Evolutionary conservation across 2,113 vertebrate genomes (phyloP), one percentile per base, ranked within the genome.

Genomic region (Trachemys scripta): DNA sequence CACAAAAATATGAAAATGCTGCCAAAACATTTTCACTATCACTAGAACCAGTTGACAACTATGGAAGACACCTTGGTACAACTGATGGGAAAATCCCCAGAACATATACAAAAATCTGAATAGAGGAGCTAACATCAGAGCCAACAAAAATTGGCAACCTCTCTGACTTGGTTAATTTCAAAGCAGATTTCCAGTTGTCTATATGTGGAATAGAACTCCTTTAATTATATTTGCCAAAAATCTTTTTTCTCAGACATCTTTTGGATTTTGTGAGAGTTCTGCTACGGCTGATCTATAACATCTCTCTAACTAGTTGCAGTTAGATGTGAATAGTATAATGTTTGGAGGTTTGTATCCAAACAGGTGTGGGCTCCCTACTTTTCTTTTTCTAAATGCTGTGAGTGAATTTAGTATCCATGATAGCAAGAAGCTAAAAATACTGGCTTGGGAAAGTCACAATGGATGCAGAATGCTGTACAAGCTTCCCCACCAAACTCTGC

Each of bases 271-370:
- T 4, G 14, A 65, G 38, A 75, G 87, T 79, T 90, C 25, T 29
- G 1, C 12, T 87, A 8, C 57, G 3, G 50, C 5, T 50, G 50
- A 50, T 50, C 50, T 50, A 16, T 50, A 50, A 14, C 13, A 50
- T 50, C 49, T 50, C 49, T 50, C 2, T 4, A 65, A 3, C 10
- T 75, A 47, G 4, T 69, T 42, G 80, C 51, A 79, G 1, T 12
- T 2, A 0, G 0, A 19, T 88, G 7, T 0, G 3, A 42, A 17
- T 5, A 1, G 0, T 10, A 42, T 8, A 42, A 10, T 1, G 20
- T 88, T 86, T 82, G n/a, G 6, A 89, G 82, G 2, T 31, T 56
- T 8, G 35, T 50, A 16, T 24, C 16, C 5, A 27, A 24, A 8
- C 3, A 4, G 16, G 6, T 88, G 75, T 19, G 62, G 5, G 4